Conservation (phyloP, 1,140 invertebrate species). For the Tetramorium alpestre region DNA sequence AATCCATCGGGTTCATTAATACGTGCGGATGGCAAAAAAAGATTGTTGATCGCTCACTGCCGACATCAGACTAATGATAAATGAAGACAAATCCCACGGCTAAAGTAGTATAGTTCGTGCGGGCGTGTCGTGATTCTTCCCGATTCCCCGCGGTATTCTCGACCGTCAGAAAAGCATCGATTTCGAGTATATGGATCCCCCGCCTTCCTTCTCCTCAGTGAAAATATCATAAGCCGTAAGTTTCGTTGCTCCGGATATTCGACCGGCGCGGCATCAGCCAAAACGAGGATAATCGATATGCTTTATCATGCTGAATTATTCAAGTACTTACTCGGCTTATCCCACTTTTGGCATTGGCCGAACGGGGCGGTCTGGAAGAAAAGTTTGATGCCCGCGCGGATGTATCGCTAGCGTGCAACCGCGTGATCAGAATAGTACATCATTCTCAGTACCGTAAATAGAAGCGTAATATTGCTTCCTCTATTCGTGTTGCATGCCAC, state of each 20-base stretch:
- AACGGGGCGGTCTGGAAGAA: constrained; percentile 4
- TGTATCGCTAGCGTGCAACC: neutral
- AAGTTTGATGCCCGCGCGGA: constrained; percentile 12
- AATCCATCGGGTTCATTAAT: constrained; percentile 32
- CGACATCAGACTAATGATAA: constrained; percentile 13
- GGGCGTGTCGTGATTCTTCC: neutral
- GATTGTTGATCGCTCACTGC: neutral
- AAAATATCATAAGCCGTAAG: constrained; percentile 45
- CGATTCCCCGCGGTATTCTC: constrained; percentile 11
- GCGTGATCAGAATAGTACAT: neutral
- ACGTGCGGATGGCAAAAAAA: neutral
- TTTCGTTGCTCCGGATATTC: constrained; percentile 38
- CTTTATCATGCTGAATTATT: constrained; percentile 50
- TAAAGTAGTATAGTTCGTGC: neutral
- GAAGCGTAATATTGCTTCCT: neutral
- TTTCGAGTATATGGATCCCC: neutral
- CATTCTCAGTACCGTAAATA: neutral
- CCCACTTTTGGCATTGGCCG: constrained; percentile 29
- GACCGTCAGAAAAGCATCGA: constrained; percentile 9
- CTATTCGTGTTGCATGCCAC: neutral
- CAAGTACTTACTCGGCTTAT: constrained; percentile 27
- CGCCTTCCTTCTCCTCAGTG: neutral
- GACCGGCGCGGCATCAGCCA: neutral
- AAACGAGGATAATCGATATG: constrained; percentile 52
- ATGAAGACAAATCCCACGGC: constrained; percentile 9